Evolutionary conservation across 2,797 vertebrate species (phyloP).

Genomic region (Notolepis coatsorum): DNA sequence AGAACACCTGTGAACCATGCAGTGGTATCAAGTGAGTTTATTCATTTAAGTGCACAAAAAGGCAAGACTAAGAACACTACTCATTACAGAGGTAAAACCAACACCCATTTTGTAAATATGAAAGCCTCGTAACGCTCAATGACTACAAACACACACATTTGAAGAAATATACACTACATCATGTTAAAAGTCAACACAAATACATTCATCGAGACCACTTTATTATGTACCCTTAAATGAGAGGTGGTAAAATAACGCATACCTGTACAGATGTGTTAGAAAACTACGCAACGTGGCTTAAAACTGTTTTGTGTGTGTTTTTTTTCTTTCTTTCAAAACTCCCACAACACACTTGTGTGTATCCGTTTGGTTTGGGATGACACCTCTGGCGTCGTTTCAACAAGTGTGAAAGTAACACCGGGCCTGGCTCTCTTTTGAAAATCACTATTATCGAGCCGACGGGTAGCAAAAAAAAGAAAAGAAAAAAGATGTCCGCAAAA

Average conservation of each 20-base stretch:
- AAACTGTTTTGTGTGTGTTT: too few relatives aligned
- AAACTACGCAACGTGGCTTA: neutral
- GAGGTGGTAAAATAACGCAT: slow-evolving; percentile 2
- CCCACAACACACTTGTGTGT: too few relatives aligned
- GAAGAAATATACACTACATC: slow-evolving; percentile 45
- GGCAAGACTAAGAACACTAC: slow-evolving; percentile 69
- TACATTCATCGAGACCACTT: slow-evolving; percentile 63
- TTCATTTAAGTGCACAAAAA: slow-evolving; percentile 75
- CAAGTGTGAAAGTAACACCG: too few relatives aligned
- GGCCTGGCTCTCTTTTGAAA: too few relatives aligned
- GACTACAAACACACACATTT: slow-evolving; percentile 53
- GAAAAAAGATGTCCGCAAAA: too few relatives aligned
- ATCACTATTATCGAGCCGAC: too few relatives aligned
- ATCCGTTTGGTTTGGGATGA: too few relatives aligned
- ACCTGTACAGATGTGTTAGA: neutral
- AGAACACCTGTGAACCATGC: neutral
- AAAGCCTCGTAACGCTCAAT: slow-evolving; percentile 35
- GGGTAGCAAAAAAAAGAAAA: too few relatives aligned
- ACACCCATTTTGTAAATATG: slow-evolving; percentile 36
- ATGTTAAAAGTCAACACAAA: slow-evolving; percentile 54
- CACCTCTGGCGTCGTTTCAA: too few relatives aligned
- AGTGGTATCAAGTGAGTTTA: slow-evolving; percentile 66
- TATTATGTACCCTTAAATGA: too few relatives aligned
- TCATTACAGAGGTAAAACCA: slow-evolving; percentile 62
- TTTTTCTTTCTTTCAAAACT: too few relatives aligned